Conservation (phyloP, 2,888 invertebrate genomes). For the Drosophila infuscata region DNA sequence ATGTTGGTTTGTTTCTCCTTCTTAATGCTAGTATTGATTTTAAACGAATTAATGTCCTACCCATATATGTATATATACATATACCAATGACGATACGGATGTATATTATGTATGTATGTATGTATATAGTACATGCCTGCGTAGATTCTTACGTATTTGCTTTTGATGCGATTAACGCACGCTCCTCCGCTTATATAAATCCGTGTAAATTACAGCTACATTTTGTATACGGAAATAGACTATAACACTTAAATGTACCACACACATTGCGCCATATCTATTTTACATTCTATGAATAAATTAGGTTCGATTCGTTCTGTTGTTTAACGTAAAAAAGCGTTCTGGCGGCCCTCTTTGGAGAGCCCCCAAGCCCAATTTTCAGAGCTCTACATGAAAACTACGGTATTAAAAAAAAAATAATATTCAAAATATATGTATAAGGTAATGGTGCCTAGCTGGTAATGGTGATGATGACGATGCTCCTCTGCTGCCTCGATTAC, state of each 20-base stretch:
- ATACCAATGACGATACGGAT: conserved; percentile 24
- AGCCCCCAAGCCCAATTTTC: conserved; percentile 40
- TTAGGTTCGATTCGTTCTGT: conserved; percentile 67
- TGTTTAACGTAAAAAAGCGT: conserved; percentile 68
- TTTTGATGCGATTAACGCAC: conserved; percentile 40
- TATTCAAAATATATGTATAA: conserved; percentile 39
- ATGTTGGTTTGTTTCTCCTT: conserved; percentile 30
- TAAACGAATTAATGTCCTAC: conserved; percentile 52
- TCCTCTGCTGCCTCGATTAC: conserved; percentile 12
- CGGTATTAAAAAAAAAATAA: conserved; percentile 51
- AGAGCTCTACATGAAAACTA: conserved; percentile 51
- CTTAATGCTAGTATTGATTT: conserved; percentile 59
- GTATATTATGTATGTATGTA: conserved; percentile 30
- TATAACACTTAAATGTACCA: conserved; percentile 73
- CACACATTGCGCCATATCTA: conserved; percentile 59
- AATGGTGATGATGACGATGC: conserved; percentile 59
- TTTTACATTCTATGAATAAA: conserved; percentile 74
- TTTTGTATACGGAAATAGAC: conserved; percentile 71
- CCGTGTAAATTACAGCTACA: conserved; percentile 66
- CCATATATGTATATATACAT: conserved; percentile 36
- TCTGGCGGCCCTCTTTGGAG: conserved; percentile 36
- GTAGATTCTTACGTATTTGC: conserved; percentile 71
- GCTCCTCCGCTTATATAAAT: conserved; percentile 54
- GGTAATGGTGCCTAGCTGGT: conserved; percentile 62
- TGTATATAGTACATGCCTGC: conserved; percentile 56